Evolutionary conservation across 2,888 invertebrate species (phyloP), one percentile per base, ranked within the genome.

Genomic region (Magallana nippona): DNA sequence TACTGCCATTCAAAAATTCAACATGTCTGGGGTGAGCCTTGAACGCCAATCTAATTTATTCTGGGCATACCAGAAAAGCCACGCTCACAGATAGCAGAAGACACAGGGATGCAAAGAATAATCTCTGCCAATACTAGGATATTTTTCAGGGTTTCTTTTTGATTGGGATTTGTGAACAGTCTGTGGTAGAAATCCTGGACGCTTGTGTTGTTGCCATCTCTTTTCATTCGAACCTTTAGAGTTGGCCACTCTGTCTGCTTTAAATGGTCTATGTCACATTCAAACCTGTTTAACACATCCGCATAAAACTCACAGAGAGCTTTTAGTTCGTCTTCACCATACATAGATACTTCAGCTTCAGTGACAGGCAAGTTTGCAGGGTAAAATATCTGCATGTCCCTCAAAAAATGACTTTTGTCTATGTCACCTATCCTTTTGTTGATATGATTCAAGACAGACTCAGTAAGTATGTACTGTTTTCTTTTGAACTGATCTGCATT

Each of bases 41-140:
- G 86, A 78, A 56, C 87, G 86, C 87, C 86, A 87, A 56, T 88
- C 89, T 13, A 84, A 87, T 79, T 88, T 17, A 86, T 86, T 15
- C 88, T 62, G 11, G 85, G 82, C 85, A 88, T 86, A 1, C 86
- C 82, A 15, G 86, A 88, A 62, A 88, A 89, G 8, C 88, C 87
- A 17, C 88, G 82, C 55, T 87, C 87, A 86, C 87, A 87, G 10
- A 85, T 82, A 44, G 84, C 81, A 78, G 80, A 83, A 27, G 84
- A 86, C 15, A 84, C 55, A n/a, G 83, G 84, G 0, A 86, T 63
- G 58, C 83, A 82, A 17, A 89, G 57, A 27, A 89, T 77, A 11
- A 86, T 83, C 57, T 88, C 86, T 55, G 85, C 77, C 1, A 88
- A 63, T 62, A 82, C 27, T 63, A 86, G 15, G 79, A 80, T 55